These are phyloP conservation scores for Brachyptera risi DNA, from an alignment of 2,888 invertebrate species.

Conservation along the genomic window DNA sequence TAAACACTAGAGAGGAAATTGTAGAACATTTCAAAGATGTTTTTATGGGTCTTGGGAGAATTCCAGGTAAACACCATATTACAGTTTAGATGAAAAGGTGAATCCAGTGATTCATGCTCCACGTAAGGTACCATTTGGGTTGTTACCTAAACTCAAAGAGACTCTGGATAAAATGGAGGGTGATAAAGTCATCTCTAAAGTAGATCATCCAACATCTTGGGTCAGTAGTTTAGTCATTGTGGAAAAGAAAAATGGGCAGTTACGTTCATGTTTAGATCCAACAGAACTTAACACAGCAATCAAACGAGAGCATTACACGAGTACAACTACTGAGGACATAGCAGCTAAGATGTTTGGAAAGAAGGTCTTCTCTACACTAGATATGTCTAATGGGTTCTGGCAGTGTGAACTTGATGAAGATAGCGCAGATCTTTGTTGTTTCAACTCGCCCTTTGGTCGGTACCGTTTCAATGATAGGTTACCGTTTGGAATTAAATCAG, in stretches of 20 bases:
- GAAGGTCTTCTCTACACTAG: conserved; percentile 17
- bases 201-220: conserved; percentile 9
- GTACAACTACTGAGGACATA: not conserved
- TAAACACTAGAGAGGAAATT: not conserved
- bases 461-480: conserved; percentile 23
- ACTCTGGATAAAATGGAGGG: not conserved
- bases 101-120: conserved; percentile 1
- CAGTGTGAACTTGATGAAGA: conserved; percentile 22
- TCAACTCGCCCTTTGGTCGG: conserved; percentile 26
- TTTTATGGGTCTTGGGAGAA: conserved; percentile 7
- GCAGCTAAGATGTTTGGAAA: not conserved
- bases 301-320: conserved; percentile 5
- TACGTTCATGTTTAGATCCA: conserved; percentile 23
- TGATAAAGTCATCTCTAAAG: not conserved
- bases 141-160: not conserved
- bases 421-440: conserved; percentile 20
- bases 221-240: conserved; percentile 18
- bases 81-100: not conserved
- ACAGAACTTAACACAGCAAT: conserved; percentile 16
- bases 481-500: conserved; percentile 26
- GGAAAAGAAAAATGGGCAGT: conserved; percentile 12
- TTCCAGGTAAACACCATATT: not conserved
- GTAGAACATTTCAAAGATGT: not conserved
- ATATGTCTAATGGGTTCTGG: conserved; percentile 25
- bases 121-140: not conserved